These are phyloP conservation scores for Dolichoris vasculosae DNA, from an alignment of 1,140 invertebrate genomes.

Conservation along the genomic window DNA sequence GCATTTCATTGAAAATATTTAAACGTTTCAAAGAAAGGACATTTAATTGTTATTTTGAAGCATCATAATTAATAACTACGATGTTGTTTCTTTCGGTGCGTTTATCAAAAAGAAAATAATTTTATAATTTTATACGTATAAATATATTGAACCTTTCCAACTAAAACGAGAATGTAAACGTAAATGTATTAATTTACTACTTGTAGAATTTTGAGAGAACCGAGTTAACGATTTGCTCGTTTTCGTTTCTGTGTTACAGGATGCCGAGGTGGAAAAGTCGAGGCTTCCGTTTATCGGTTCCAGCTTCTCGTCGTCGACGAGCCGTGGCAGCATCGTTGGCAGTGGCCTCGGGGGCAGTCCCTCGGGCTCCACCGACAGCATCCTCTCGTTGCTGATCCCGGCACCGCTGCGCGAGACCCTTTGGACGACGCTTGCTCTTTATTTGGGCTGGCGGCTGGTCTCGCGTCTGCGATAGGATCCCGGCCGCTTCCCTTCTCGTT, in stretches of 20 bases:
- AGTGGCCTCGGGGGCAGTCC: background rate
- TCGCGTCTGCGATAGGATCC: slow-evolving; percentile 71
- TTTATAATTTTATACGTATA: no score
- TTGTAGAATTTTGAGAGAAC: background rate
- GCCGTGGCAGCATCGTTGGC: slow-evolving; percentile 49
- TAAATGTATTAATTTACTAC: no score
- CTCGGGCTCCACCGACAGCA: slow-evolving; percentile 62
- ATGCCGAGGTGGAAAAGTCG: slow-evolving; percentile 70
- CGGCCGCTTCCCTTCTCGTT: background rate
- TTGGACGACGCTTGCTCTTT: slow-evolving; percentile 73
- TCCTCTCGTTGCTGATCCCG: slow-evolving; percentile 69
- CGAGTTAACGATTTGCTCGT: background rate
- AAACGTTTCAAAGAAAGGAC: no score
- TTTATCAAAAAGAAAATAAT: no score
- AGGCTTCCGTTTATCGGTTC: slow-evolving; percentile 66
- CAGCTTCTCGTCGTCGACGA: slow-evolving; percentile 52
- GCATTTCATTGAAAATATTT: background rate
- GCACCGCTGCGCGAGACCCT: slow-evolving; percentile 71
- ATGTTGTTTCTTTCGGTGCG: no score
- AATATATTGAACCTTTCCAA: no score
- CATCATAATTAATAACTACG: background rate
- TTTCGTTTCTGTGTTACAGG: slow-evolving; percentile 63
- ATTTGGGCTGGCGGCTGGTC: slow-evolving; percentile 72
- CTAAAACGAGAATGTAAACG: no score
- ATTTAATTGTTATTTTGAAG: no score